phyloP scores from a whole-genome alignment of 2,797 vertebrate species.

The Fistularia commersonii region DNA sequence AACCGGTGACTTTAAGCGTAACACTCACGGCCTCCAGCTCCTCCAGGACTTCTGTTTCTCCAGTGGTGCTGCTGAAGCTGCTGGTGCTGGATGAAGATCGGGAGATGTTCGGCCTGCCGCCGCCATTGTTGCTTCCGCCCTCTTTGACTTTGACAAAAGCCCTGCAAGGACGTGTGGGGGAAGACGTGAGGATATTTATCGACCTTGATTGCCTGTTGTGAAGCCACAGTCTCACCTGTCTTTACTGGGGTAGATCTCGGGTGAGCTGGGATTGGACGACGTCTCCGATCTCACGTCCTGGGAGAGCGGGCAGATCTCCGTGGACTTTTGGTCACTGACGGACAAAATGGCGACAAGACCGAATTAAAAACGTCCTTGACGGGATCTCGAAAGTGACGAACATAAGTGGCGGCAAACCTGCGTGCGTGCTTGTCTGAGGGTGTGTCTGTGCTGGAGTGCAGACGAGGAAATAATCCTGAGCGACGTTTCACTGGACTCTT shows the following conservation, averaged over 20 bases:
- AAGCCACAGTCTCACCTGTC: constrained; percentile 80
- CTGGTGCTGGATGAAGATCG: constrained; percentile 96
- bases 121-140: constrained; percentile 70
- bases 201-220: background rate
- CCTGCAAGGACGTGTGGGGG: constrained; percentile 68
- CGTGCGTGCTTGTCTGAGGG: constrained; percentile 79
- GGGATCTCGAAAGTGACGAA: background rate
- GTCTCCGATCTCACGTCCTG: constrained; percentile 92
- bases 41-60: constrained; percentile 88
- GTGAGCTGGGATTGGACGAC: constrained; percentile 93
- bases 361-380: background rate
- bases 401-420: constrained; percentile 67
- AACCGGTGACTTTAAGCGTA: too few relatives aligned
- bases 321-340: constrained; percentile 80
- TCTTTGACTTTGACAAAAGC: constrained; percentile 89
- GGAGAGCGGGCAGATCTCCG: constrained; percentile 81
- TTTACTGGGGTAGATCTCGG: constrained; percentile 93
- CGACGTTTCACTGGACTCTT: constrained; percentile 95
- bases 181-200: background rate
- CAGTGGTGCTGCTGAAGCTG: constrained; percentile 96
- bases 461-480: constrained; percentile 91
- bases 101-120: constrained; percentile 85
- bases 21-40: constrained; percentile 85
- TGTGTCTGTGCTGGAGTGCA: constrained; percentile 88
- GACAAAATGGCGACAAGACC: constrained; percentile 25